Evolutionary conservation across 2,113 vertebrate species (phyloP).

Genomic region (Grammatotria lemairii): DNA sequence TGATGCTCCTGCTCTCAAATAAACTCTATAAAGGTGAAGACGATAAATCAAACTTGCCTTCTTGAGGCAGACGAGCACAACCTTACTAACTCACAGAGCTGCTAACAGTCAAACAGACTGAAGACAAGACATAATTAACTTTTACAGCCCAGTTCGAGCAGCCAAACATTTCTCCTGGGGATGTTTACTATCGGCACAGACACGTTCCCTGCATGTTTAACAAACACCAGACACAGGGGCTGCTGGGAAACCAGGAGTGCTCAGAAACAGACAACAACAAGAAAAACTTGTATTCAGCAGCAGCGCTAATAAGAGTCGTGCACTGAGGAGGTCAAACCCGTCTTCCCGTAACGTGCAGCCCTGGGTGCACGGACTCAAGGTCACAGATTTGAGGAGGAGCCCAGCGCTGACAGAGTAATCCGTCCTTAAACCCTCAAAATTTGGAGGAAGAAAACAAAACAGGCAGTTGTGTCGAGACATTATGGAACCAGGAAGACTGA

Average conservation of each 20-base stretch:
- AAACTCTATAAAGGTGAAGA: background rate
- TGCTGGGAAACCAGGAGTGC: background rate
- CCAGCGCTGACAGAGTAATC: background rate
- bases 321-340: background rate
- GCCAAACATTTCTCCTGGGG: background rate
- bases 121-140: rapidly evolving
- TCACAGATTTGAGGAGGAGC: background rate
- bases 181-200: background rate
- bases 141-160: background rate
- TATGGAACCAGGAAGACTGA: background rate
- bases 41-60: background rate
- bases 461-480: background rate
- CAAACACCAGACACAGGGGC: background rate
- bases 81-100: background rate
- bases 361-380: background rate
- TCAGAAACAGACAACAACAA: background rate
- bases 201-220: background rate
- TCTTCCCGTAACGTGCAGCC: background rate
- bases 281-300: background rate
- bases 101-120: background rate
- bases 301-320: background rate
- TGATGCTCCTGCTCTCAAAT: background rate
- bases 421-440: background rate
- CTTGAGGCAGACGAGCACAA: background rate
- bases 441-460: background rate